Percentiles rank a stretch among this genome's conserved stretches.
Evolutionary conservation across 2,113 vertebrate species (phyloP).

Genomic region (Choloepus hoffmanni): DNA sequence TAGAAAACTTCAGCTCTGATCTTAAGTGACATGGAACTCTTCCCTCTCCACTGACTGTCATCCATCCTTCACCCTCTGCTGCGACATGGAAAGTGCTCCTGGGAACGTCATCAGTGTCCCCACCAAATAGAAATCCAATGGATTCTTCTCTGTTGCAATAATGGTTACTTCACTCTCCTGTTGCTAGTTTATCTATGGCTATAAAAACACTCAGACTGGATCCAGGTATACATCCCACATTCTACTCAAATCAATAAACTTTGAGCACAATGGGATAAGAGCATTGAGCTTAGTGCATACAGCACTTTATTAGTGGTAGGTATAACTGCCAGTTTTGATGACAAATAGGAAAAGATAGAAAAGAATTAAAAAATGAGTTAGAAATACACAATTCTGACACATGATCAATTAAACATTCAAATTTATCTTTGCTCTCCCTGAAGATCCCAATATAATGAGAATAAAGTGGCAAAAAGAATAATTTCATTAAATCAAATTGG

Average conservation of each 20-base stretch:
- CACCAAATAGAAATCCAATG: background rate
- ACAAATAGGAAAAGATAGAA: background rate
- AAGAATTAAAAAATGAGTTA: background rate
- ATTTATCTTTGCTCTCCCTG: background rate
- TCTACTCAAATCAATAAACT: background rate
- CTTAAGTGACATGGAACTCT: background rate
- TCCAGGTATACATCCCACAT: background rate
- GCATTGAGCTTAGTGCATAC: background rate
- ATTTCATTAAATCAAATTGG: background rate
- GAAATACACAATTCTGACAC: background rate
- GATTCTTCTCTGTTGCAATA: background rate
- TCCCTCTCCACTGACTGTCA: rapidly evolving
- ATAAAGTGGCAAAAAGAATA: background rate
- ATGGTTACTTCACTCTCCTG: background rate
- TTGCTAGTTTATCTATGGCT: too few relatives aligned
- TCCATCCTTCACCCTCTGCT: background rate
- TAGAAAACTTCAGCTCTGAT: background rate
- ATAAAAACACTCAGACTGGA: too few relatives aligned
- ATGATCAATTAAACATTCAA: background rate
- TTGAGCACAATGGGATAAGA: background rate
- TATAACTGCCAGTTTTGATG: background rate
- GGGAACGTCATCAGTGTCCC: background rate
- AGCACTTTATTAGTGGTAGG: background rate
- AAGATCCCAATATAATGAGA: background rate
- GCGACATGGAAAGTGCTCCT: background rate